These are phyloP conservation scores for Stomorhina lunata DNA, from an alignment of 2,888 invertebrate species.

Conservation along the genomic window DNA sequence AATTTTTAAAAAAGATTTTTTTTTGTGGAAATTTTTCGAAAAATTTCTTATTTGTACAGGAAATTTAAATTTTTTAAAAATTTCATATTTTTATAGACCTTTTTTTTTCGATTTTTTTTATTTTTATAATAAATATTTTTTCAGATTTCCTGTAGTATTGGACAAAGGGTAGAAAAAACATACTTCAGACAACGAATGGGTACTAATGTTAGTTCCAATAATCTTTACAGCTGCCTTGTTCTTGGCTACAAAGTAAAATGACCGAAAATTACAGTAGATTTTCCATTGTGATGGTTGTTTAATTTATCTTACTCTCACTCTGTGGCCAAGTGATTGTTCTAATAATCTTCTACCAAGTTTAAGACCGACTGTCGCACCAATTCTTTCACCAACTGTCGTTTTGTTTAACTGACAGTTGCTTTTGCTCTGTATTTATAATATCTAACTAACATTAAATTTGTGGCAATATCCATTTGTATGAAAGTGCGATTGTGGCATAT, in stretches of 20 bases:
- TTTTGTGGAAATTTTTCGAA: too few relatives aligned
- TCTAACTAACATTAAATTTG: background rate
- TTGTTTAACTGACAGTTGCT: background rate
- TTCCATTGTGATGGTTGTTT: conserved; percentile 26
- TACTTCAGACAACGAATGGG: background rate
- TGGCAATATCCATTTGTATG: conserved; percentile 6
- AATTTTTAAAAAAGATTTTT: too few relatives aligned
- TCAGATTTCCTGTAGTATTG: too few relatives aligned
- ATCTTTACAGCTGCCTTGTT: background rate
- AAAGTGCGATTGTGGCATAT: background rate
- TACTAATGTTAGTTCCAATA: background rate
- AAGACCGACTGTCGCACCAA: background rate
- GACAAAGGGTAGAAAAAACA: too few relatives aligned
- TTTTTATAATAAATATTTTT: too few relatives aligned
- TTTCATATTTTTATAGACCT: too few relatives aligned
- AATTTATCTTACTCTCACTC: background rate
- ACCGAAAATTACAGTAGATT: background rate
- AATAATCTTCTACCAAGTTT: background rate
- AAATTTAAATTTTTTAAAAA: too few relatives aligned
- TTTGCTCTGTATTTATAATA: background rate
- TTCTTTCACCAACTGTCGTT: background rate
- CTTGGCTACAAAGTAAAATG: background rate
- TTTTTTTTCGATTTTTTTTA: too few relatives aligned
- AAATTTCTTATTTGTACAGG: too few relatives aligned
- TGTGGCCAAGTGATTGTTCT: background rate